Base-by-base conservation (phyloP, 2,888 invertebrate genomes). In the Troides aeacus region DNA sequence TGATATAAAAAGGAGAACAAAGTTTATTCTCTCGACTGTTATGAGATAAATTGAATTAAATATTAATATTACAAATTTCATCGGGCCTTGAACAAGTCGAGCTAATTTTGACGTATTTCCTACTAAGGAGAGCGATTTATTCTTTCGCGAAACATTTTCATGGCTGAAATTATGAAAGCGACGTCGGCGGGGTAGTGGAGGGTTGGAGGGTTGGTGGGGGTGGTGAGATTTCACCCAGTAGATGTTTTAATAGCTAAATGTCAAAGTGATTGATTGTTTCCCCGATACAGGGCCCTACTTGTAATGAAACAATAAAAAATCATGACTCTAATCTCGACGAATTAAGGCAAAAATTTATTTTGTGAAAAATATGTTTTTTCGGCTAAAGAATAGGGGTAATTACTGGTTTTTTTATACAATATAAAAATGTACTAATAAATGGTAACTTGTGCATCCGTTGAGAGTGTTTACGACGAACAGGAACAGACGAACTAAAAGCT, bases 191-290 rank as follows among this genome's bases (percentile, higher is more conserved):
- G 12, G 12, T 30, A 30, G 30, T 5, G 17, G 46, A 46, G 46
- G 30, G 30, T 30, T 30, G 30, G 3, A 5, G 30, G 30, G 30
- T 30, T 21, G 21, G 21, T 1, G 21, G 21, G 30, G 24, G 30
- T 30, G 2, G 71, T 72, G 68, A 73, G 73, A 73, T 69, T 72
- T 74, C 70, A 71, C 66, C 68, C 56, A 70, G 70, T 71, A 69
- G 71, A 69, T 68, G 70, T 70, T 71, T 70, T 72, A 70, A 72
- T 70, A 69, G 71, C 68, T 66, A 56, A 73, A 70, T 62, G 68
- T 66, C 70, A 68, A 36, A 57, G 65, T 73, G 75, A 75, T 75
- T 74, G 75, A 75, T 75, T 74, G 72, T 69, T 60, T 57, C 63
- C 66, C 68, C 69, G 72, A 65, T 59, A 70, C 65, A 62, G 64